A percentile compares a stretch with the other conserved stretches of the same genome.
Evolutionary conservation across 1,140 invertebrate genomes (phyloP).

Genomic region (Apocrypta bakeri): DNA sequence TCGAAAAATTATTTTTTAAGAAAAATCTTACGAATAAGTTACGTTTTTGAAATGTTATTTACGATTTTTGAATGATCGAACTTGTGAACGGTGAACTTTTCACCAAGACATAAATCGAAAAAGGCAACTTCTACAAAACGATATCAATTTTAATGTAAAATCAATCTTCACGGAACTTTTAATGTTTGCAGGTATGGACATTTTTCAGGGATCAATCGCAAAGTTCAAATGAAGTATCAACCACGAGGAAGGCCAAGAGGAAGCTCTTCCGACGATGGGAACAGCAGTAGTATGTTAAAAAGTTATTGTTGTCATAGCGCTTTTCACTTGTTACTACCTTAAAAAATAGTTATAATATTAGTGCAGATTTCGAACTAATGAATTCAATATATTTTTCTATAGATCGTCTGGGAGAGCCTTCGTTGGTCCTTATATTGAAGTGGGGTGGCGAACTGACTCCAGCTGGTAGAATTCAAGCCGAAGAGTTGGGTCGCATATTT

Average conservation of each 20-base stretch:
- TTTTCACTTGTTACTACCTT: neutral
- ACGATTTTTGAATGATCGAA: no score
- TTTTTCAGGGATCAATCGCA: slow-evolving; percentile 99
- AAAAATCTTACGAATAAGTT: no score
- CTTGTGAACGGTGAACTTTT: no score
- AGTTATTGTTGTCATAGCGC: slow-evolving; percentile 4
- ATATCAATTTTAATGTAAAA: slow-evolving; percentile 51
- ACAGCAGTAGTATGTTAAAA: slow-evolving; percentile 68
- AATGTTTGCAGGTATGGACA: slow-evolving; percentile 92
- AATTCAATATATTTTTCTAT: slow-evolving; percentile 30
- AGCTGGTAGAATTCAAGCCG: slow-evolving; percentile 96
- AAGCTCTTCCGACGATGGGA: slow-evolving; percentile 96
- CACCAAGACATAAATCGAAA: no score
- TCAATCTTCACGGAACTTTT: slow-evolving; percentile 54
- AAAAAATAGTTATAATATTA: neutral
- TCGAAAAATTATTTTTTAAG: no score
- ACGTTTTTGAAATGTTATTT: no score
- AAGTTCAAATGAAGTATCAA: slow-evolving; percentile 99
- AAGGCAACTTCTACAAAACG: no score
- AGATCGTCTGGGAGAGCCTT: slow-evolving; percentile 90
- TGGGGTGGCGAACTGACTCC: slow-evolving; percentile 99
- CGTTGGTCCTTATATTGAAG: slow-evolving; percentile 96
- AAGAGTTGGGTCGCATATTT: slow-evolving; percentile 98
- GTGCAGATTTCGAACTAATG: neutral
- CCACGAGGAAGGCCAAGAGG: slow-evolving; percentile 93